phyloP scores from a whole-genome alignment of 2,797 vertebrate species.

The Acanthurus tractus region DNA sequence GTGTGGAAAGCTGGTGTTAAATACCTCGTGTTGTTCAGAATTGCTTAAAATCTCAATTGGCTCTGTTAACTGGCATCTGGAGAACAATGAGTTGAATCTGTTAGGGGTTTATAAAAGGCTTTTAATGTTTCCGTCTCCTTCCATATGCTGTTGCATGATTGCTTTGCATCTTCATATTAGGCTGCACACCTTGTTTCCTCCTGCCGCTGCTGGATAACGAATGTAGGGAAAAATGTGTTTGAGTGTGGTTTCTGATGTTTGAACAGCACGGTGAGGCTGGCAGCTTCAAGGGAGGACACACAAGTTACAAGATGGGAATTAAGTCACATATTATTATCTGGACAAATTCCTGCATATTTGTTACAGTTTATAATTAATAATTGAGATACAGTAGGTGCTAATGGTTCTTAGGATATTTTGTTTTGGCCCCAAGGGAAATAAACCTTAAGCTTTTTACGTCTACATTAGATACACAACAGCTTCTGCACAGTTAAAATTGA shows the following conservation, averaged over 20 bases:
- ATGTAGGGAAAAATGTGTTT: slow-evolving; percentile 14
- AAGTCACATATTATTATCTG: slow-evolving; percentile 30
- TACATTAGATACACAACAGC: too few relatives aligned
- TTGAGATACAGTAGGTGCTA: slow-evolving; percentile 15
- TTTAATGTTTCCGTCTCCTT: slow-evolving; percentile 68
- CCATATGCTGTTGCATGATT: slow-evolving; percentile 69
- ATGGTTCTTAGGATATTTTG: neutral
- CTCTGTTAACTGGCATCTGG: slow-evolving; percentile 79
- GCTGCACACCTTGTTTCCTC: slow-evolving; percentile 70
- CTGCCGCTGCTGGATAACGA: slow-evolving; percentile 21
- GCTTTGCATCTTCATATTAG: slow-evolving; percentile 48
- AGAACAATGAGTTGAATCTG: slow-evolving; percentile 79
- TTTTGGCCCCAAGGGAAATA: neutral
- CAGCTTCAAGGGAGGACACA: slow-evolving; percentile 40
- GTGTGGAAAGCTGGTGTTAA: slow-evolving; percentile 69
- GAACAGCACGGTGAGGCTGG: slow-evolving; percentile 27
- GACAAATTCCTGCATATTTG: slow-evolving; percentile 36
- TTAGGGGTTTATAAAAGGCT: slow-evolving; percentile 72
- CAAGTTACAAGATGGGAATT: slow-evolving; percentile 34
- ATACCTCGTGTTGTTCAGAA: slow-evolving; percentile 78
- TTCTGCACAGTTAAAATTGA: too few relatives aligned
- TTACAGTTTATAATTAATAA: slow-evolving; percentile 15
- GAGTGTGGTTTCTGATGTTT: slow-evolving; percentile 53
- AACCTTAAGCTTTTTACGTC: neutral
- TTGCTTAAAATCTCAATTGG: slow-evolving; percentile 79